Conservation (phyloP, 2,888 invertebrate genomes). For the Standfussiana lucernea region DNA sequence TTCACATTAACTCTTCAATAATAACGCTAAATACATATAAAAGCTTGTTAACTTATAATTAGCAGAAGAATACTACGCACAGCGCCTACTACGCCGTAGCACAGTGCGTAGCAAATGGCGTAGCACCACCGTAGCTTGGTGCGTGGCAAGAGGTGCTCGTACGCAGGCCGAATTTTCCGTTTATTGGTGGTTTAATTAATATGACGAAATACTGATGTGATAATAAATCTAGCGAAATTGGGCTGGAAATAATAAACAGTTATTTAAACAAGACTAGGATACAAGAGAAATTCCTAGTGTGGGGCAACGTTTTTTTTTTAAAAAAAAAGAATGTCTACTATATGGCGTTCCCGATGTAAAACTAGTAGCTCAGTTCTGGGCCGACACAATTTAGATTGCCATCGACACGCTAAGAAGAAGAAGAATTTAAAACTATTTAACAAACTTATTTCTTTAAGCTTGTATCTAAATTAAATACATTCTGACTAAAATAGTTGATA, state of each 20-base stretch:
- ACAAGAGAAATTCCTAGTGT: too few relatives aligned
- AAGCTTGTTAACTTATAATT: background rate
- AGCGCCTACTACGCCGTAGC: constrained; percentile 26
- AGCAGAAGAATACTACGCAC: background rate
- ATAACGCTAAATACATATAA: background rate
- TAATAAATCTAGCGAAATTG: too few relatives aligned
- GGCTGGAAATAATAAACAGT: too few relatives aligned
- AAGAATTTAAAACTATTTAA: too few relatives aligned
- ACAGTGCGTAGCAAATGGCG: constrained; percentile 5
- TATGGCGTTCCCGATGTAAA: background rate
- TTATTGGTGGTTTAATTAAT: background rate
- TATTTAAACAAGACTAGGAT: too few relatives aligned
- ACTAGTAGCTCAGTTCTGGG: too few relatives aligned
- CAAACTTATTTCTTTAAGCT: too few relatives aligned
- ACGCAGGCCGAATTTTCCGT: background rate
- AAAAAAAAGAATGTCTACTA: too few relatives aligned
- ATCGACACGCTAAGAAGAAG: too few relatives aligned
- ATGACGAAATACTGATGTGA: background rate
- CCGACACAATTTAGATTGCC: too few relatives aligned
- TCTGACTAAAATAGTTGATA: background rate
- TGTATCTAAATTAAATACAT: too few relatives aligned
- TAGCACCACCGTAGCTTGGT: background rate
- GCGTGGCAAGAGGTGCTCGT: background rate
- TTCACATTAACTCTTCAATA: background rate
- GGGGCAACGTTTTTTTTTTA: too few relatives aligned